phyloP scores from a whole-genome alignment of 2,888 invertebrate genomes.

The Himalopsyche japonica region DNA sequence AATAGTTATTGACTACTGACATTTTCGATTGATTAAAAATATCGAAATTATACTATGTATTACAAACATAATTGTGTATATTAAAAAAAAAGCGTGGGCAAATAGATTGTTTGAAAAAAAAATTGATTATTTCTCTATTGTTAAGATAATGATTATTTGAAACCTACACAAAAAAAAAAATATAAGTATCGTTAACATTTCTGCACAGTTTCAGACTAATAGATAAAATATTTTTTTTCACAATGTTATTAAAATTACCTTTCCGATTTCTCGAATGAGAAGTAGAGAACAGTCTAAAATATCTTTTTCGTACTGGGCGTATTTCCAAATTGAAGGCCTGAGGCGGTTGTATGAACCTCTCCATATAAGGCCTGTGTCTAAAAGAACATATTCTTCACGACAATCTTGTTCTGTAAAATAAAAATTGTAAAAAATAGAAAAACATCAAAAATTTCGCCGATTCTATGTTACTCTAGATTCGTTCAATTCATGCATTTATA shows the following conservation, averaged over 20 bases:
- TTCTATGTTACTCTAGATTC: too few species aligned
- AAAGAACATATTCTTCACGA: conserved; percentile 82
- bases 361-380: conserved; percentile 89
- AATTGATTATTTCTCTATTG: conserved; percentile 11
- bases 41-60: too few species aligned
- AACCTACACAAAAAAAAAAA: not conserved
- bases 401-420: conserved; percentile 65
- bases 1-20: too few species aligned
- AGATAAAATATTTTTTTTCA: not conserved
- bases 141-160: not conserved
- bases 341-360: conserved; percentile 84
- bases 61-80: too few species aligned
- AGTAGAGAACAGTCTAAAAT: conserved; percentile 79
- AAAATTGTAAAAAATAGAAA: not conserved
- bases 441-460: too few species aligned
- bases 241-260: conserved; percentile 49
- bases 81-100: not conserved
- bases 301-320: conserved; percentile 85
- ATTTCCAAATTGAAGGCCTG: conserved; percentile 87
- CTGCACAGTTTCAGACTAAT: not conserved
- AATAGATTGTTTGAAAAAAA: not conserved
- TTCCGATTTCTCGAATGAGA: conserved; percentile 72
- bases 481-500: too few species aligned
- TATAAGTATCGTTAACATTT: not conserved
- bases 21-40: too few species aligned